phyloP scores from a whole-genome alignment of 37 sponge, comb jelly and placozoan genomes.

The Hormiphora californensis region DNA sequence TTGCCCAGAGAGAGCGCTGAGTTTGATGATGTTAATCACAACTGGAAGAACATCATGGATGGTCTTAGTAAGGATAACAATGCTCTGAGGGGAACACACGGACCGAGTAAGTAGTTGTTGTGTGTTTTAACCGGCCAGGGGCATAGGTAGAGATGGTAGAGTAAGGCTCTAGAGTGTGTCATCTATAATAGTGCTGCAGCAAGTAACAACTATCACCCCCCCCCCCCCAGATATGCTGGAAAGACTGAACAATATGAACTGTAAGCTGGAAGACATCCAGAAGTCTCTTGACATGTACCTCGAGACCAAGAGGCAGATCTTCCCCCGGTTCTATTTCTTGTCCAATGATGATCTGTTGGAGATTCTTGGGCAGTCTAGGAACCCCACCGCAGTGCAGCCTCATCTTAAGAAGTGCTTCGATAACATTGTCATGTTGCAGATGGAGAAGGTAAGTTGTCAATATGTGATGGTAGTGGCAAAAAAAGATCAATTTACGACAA shows the following conservation, averaged over 20 bases:
- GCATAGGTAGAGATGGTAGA: too few species aligned
- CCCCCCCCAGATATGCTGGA: constrained; percentile 67
- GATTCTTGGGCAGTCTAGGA: constrained; percentile 78
- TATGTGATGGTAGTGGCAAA: too few species aligned
- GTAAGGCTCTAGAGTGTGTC: too few species aligned
- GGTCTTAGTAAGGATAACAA: constrained; percentile 73
- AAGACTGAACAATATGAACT: constrained; percentile 80
- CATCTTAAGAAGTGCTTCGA: constrained; percentile 99
- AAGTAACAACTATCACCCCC: too few species aligned
- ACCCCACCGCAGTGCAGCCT: constrained; percentile 70
- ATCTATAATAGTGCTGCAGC: too few species aligned
- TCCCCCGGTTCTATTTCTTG: constrained; percentile 98
- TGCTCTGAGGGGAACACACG: constrained; percentile 88
- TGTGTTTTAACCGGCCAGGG: not conserved
- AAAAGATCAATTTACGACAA: too few species aligned
- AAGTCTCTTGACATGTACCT: constrained; percentile 94
- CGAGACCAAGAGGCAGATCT: constrained; percentile 95
- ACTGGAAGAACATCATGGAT: constrained; percentile 89
- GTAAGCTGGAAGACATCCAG: constrained; percentile 89
- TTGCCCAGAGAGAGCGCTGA: constrained; percentile 85
- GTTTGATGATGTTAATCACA: constrained; percentile 81
- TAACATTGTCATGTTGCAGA: constrained; percentile 83
- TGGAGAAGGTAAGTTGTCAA: constrained; percentile 59
- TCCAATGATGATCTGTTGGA: constrained; percentile 98
- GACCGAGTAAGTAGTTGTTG: constrained; percentile 34